Evolutionary conservation across 2,113 vertebrate genomes (phyloP).

Genomic region (Trichomycterus rosablanca): DNA sequence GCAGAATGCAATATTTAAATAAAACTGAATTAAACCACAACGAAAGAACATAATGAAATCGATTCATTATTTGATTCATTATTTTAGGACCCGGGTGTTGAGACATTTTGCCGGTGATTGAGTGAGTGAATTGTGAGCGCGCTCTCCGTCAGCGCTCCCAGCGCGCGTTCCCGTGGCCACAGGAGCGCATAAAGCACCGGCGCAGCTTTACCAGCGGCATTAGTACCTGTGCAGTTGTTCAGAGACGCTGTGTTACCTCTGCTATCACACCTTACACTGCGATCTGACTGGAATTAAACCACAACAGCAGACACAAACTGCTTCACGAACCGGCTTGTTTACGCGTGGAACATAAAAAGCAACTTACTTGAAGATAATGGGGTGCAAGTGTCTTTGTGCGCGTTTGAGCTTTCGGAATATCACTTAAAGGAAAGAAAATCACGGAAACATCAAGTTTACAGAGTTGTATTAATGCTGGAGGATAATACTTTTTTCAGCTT

Average conservation of each 20-base stretch:
- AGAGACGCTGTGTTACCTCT: background rate
- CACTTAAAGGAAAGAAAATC: background rate
- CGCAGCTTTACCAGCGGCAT: conserved; percentile 38
- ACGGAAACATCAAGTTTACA: background rate
- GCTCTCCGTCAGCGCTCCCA: conserved; percentile 18
- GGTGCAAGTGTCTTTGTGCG: background rate
- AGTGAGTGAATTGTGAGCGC: background rate
- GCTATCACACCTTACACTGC: too few species aligned
- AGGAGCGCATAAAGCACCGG: conserved; percentile 52
- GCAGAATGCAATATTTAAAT: too few species aligned
- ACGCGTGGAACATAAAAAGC: conserved; percentile 2
- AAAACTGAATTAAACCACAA: too few species aligned
- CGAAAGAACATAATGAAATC: too few species aligned
- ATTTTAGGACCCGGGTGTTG: too few species aligned
- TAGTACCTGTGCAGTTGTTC: conserved; percentile 44
- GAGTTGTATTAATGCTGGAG: background rate
- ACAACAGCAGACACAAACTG: background rate
- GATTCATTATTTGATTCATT: too few species aligned
- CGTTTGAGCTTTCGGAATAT: background rate
- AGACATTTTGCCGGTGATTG: too few species aligned
- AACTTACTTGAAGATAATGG: too few species aligned
- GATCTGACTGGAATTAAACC: background rate
- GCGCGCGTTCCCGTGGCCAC: conserved; percentile 24
- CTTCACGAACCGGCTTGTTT: background rate
- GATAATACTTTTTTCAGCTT: background rate